Evolutionary conservation across 2,888 invertebrate species (phyloP).

Genomic region (Lepidochitona cinerea): DNA sequence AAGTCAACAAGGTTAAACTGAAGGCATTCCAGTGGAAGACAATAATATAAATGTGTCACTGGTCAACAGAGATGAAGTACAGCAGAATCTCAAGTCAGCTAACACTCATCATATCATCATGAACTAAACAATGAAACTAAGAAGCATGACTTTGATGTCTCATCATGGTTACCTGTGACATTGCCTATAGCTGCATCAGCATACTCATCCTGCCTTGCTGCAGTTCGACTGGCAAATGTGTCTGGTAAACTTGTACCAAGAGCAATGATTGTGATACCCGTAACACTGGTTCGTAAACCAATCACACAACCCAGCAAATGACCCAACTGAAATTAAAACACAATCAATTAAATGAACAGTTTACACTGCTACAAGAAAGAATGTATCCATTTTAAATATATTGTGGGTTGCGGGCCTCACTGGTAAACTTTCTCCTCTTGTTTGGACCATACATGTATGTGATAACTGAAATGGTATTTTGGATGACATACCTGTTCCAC

Average conservation of each 20-base stretch:
- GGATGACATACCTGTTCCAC: conserved; percentile 66
- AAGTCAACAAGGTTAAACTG: too few species aligned
- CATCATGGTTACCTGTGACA: conserved; percentile 54
- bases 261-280: conserved; percentile 67
- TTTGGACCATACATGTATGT: too few species aligned
- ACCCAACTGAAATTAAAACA: conserved; percentile 47
- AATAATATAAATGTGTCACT: too few species aligned
- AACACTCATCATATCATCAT: too few species aligned
- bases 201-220: conserved; percentile 64
- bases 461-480: too few species aligned
- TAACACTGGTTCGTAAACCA: conserved; percentile 60
- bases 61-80: too few species aligned
- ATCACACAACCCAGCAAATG: conserved; percentile 63
- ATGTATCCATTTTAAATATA: not conserved
- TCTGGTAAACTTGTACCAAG: conserved; percentile 67
- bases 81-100: too few species aligned
- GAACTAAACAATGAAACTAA: too few species aligned
- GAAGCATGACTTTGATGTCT: too few species aligned
- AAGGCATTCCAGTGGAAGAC: too few species aligned
- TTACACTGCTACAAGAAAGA: not conserved
- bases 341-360: not conserved
- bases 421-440: not conserved
- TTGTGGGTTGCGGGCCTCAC: not conserved
- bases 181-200: conserved; percentile 69
- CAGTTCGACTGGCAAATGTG: conserved; percentile 68